Evolutionary conservation across 1,140 invertebrate genomes (phyloP), one percentile per base, ranked within the genome.

Genomic region (Tyrophagus putrescentiae): DNA sequence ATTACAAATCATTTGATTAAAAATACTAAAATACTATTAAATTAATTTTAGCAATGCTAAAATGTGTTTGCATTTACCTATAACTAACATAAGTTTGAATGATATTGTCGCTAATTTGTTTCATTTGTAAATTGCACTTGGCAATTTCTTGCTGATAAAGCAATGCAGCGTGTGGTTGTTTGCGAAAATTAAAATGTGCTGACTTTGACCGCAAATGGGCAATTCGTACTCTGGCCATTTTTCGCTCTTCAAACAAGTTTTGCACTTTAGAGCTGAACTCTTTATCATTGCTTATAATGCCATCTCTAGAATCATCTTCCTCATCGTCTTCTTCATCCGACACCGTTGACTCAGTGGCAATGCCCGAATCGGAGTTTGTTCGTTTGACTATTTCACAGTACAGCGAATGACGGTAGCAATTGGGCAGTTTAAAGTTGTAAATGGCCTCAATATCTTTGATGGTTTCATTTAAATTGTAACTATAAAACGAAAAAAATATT

Each of bases 381-480:
- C 27, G n/a, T 31, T 54, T 54, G n/a, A 54, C 25, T 13, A 54
- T 23, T 13, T 54, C 52, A 54, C 52, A 27, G 27, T 32, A 54
- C 21, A 54, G 27, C 1, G 52, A 54, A 11, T 54, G 13, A 11
- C 18, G 13, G 52, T 54, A 54, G 25, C 13, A 54, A 4, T 9
- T 13, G 32, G 52, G 52, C 27, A 54, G 27, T 54, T 31, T 28
- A 33, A 13, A 31, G 13, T 54, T 25, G 27, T 54, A 54, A 25
- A 54, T 27, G 21, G 52, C 52, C 25, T 54, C 52, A 33, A 54
- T 54, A 33, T 54, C 52, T 13, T 31, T 28, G 1, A 54, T 54
- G n/a, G 52, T 54, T 33, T 54, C 52, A 33, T 54, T 54, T 32
- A 54, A 23, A 11, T 28, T 31, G 28, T 27, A 54, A 29, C 48